Evolutionary conservation across 2,113 vertebrate species (phyloP).

Genomic region (Todiramphus chloris): DNA sequence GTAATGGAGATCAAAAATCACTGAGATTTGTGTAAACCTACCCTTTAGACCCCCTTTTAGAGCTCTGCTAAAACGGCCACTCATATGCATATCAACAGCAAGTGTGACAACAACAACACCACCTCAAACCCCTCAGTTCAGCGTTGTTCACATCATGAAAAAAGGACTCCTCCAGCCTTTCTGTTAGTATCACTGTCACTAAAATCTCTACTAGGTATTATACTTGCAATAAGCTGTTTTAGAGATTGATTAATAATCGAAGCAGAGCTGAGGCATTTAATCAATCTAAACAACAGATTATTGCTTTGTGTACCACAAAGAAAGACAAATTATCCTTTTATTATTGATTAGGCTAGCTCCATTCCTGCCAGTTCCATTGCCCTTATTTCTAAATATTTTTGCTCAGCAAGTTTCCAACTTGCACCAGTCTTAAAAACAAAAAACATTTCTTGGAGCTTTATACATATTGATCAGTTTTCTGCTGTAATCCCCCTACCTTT

Average conservation of each 20-base stretch:
- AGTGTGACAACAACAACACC: neutral
- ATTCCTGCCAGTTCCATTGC: neutral
- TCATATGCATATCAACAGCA: neutral
- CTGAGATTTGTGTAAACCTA: neutral
- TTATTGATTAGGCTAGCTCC: slow-evolving; percentile 53
- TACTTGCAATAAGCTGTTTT: slow-evolving; percentile 29
- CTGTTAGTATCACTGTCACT: neutral
- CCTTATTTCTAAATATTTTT: slow-evolving; percentile 56
- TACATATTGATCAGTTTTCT: neutral
- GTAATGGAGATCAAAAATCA: neutral
- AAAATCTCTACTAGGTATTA: neutral
- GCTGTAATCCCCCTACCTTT: neutral
- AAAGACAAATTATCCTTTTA: slow-evolving; percentile 65
- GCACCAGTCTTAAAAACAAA: slow-evolving; percentile 25
- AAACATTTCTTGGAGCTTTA: neutral
- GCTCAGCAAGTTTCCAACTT: slow-evolving; percentile 56
- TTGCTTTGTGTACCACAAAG: slow-evolving; percentile 57
- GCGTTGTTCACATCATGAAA: neutral
- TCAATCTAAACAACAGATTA: slow-evolving; percentile 65
- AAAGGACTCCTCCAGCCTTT: neutral
- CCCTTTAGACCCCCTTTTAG: neutral
- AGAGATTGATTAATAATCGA: slow-evolving; percentile 56
- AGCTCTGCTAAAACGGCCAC: neutral
- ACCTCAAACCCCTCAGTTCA: neutral
- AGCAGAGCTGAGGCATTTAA: slow-evolving; percentile 54